Conservation (phyloP, 2,113 vertebrate genomes). For the Butorides virescens region DNA sequence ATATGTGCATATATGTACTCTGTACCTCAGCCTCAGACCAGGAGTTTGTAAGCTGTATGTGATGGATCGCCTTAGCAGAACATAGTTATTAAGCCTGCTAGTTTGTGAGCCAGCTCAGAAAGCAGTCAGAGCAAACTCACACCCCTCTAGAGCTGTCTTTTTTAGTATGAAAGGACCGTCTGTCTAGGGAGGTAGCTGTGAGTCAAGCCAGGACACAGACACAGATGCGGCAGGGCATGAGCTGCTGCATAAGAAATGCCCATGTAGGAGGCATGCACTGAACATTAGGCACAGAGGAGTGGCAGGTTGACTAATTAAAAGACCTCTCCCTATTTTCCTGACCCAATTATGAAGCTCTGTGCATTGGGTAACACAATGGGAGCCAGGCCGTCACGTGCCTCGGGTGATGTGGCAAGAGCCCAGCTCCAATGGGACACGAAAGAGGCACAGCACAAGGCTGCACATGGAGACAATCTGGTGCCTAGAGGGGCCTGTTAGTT, state of each 20-base stretch:
- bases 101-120: background rate
- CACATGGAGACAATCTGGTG: background rate
- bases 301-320: background rate
- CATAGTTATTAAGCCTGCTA: background rate
- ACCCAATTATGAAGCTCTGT: background rate
- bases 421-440: background rate
- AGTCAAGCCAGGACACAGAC: background rate
- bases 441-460: background rate
- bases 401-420: background rate
- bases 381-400: background rate
- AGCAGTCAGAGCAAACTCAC: background rate
- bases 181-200: background rate
- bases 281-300: background rate
- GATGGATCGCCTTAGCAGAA: fast-evolving
- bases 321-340: background rate
- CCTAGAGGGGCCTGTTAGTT: background rate
- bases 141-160: background rate
- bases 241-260: background rate
- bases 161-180: background rate
- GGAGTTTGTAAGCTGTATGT: fast-evolving
- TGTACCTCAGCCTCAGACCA: background rate
- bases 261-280: background rate
- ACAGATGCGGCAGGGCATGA: fast-evolving
- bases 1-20: fast-evolving
- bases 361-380: fast-evolving